phyloP scores from a whole-genome alignment of 2,888 invertebrate genomes.

The Eupeodes luniger region DNA sequence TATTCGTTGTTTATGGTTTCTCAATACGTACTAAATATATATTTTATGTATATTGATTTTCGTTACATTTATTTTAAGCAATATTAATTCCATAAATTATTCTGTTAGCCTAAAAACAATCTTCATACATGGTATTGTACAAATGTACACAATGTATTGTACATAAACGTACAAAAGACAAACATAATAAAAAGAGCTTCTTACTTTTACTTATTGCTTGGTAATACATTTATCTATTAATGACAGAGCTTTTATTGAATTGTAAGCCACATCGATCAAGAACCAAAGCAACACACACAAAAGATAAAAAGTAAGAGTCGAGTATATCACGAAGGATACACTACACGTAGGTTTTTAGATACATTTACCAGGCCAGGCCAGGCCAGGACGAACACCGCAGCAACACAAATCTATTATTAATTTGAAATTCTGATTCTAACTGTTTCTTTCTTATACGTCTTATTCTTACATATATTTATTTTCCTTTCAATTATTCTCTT shows the following conservation, averaged over 20 bases:
- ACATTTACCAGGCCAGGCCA: neutral
- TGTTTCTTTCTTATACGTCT: slow-evolving; percentile 23
- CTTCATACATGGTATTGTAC: neutral
- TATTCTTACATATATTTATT: slow-evolving; percentile 51
- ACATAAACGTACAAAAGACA: neutral
- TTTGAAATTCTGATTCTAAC: slow-evolving; percentile 50
- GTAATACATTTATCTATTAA: slow-evolving; percentile 25
- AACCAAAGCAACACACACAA: slow-evolving; percentile 21
- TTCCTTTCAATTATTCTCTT: slow-evolving; percentile 57
- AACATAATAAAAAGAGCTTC: neutral
- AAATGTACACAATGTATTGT: too few relatives aligned
- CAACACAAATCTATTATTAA: slow-evolving; percentile 70
- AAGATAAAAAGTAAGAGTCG: slow-evolving; percentile 2
- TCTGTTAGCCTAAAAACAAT: slow-evolving; percentile 1
- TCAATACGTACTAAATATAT: neutral
- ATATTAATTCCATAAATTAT: slow-evolving; percentile 32
- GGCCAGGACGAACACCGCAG: neutral
- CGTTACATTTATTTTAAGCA: slow-evolving; percentile 19
- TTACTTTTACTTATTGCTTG: neutral
- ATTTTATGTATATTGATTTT: slow-evolving; percentile 19
- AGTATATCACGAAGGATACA: slow-evolving; percentile 55
- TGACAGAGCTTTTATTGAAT: slow-evolving; percentile 62
- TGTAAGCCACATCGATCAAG: slow-evolving; percentile 51
- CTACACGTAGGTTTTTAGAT: too few relatives aligned
- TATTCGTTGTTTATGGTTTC: neutral